Conservation (phyloP, 2,888 invertebrate species). For the Xanthostigma xanthostigma region DNA sequence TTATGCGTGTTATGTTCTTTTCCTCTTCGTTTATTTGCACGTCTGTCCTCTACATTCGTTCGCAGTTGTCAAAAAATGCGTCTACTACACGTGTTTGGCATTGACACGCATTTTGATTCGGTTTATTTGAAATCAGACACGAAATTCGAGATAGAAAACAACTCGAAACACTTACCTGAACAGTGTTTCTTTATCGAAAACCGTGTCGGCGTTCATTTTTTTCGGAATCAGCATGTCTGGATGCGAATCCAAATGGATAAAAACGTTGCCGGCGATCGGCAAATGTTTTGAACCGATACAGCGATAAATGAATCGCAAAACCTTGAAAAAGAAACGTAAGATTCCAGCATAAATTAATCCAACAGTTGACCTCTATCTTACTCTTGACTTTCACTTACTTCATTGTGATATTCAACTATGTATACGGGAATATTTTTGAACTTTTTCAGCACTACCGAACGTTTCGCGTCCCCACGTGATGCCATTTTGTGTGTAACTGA, state of each 20-base stretch:
- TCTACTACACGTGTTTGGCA: no score
- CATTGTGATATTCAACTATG: constrained; percentile 67
- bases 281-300: constrained; percentile 68
- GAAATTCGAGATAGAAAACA: background rate
- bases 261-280: constrained; percentile 55
- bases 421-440: constrained; percentile 57
- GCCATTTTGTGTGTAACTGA: no score
- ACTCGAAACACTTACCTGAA: constrained; percentile 30
- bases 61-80: no score
- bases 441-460: constrained; percentile 24
- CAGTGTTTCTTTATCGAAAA: constrained; percentile 56
- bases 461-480: background rate
- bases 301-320: constrained; percentile 60
- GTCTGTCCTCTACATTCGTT: no score
- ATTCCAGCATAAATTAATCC: background rate
- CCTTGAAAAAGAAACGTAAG: constrained; percentile 6
- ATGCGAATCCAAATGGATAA: constrained; percentile 84
- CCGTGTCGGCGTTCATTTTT: constrained; percentile 55
- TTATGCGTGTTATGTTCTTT: no score
- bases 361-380: background rate
- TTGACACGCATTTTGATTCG: no score
- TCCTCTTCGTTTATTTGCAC: no score
- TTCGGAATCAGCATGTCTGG: constrained; percentile 80
- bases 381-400: constrained; percentile 25
- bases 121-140: no score